Evolutionary conservation across 2,113 vertebrate species (phyloP), one percentile per base, ranked within the genome.

Genomic region (Clupea harengus): DNA sequence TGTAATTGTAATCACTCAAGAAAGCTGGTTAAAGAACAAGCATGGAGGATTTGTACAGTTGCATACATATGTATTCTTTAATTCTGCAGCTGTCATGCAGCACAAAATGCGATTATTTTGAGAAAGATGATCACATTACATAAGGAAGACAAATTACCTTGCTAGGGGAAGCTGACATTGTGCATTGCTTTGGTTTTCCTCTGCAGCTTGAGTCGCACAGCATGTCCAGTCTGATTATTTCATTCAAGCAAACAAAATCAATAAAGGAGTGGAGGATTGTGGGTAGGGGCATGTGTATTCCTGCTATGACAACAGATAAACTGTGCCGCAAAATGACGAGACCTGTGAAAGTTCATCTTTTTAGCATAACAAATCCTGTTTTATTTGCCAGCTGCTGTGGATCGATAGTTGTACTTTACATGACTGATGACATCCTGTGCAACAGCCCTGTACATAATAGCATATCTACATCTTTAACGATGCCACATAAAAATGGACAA

Each of bases 61-160:
- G 78, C 83, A 83, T 81, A 86, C 22, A 78, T 25, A 83, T 64
- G 39, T 78, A 49, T 10, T 83, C 83, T 81, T 57, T 83, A 88
- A 86, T 85, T 85, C 86, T 81, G 80, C 84, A 47, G 25, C 72
- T 82, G 85, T 88, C 89, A 88, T 75, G 86, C 67, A 84, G 85
- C 46, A 32, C 32, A 44, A 84, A 85, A 28, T 84, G 46, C 39
- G 49, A 87, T 84, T 86, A 47, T 75, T 82, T 67, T 86, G 67
- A 81, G 57, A 84, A 82, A 82, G 57, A 85, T 45, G 75, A 88
- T 82, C 85, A 83, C 83, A 85, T 85, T 85, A 86, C 32, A 84
- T 52, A 84, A 80, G 57, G 72, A 44, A 86, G 82, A 78, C 85
- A 81, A 88, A 78, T 50, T 57, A 80, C 81, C 64, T 83, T 82